Evolutionary conservation across 2,797 vertebrate species (phyloP).

Genomic region (Gymnothorax javanicus): DNA sequence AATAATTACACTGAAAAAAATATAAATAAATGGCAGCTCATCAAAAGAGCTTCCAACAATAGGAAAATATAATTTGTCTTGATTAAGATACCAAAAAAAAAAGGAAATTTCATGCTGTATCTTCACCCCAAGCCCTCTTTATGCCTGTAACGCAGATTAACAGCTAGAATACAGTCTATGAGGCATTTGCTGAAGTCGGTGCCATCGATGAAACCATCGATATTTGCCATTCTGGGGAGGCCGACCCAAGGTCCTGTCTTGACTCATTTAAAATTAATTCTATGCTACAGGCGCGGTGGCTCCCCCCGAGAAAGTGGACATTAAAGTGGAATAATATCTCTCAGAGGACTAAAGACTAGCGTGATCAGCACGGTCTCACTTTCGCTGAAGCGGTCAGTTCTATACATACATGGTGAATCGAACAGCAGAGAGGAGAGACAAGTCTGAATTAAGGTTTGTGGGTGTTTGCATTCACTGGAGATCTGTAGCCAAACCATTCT

Average conservation of each 20-base stretch:
- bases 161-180: background rate
- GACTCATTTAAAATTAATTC: background rate
- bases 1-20: slow-evolving; percentile 29
- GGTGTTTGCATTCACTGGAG: slow-evolving; percentile 48
- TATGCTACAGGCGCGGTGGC: background rate
- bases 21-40: slow-evolving; percentile 32
- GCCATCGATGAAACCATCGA: background rate
- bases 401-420: slow-evolving; percentile 27
- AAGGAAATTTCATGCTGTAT: background rate
- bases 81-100: background rate
- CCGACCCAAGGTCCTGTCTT: background rate
- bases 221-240: slow-evolving; percentile 15
- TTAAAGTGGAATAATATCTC: slow-evolving; percentile 4
- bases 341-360: slow-evolving; percentile 15
- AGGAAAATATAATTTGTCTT: slow-evolving; percentile 25
- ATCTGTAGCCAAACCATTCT: slow-evolving; percentile 53
- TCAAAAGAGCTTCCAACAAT: slow-evolving; percentile 23
- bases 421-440: slow-evolving; percentile 29
- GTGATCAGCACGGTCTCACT: slow-evolving; percentile 18
- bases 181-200: background rate
- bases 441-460: slow-evolving; percentile 66
- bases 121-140: background rate
- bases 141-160: background rate
- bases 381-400: slow-evolving; percentile 17
- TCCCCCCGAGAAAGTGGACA: background rate